Percentiles rank a stretch among this genome's conserved stretches.
phyloP scores from a whole-genome alignment of 2,113 vertebrate species.

The Anarrhichthys ocellatus region DNA sequence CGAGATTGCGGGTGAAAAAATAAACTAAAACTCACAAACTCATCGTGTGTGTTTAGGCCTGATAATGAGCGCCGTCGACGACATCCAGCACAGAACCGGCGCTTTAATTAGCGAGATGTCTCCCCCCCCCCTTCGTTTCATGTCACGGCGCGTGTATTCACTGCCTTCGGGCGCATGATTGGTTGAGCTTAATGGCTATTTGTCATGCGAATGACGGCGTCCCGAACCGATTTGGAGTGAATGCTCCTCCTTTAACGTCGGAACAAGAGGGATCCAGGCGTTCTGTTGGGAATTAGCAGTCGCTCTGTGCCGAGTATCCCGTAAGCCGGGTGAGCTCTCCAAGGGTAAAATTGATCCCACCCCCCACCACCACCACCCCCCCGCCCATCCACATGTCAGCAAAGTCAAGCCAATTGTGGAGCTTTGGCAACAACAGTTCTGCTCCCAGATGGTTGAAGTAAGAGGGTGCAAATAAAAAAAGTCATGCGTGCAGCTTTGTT shows the following conservation, averaged over 20 bases:
- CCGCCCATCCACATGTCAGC: constrained; percentile 49
- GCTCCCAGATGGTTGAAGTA: constrained; percentile 54
- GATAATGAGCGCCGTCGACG: constrained; percentile 69
- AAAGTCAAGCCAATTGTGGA: constrained; percentile 59
- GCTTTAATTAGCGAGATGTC: constrained; percentile 76
- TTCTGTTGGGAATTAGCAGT: constrained; percentile 68
- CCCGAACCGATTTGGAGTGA: constrained; percentile 70
- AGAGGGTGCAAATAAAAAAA: constrained; percentile 42
- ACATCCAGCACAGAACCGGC: constrained; percentile 48
- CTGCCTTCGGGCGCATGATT: constrained; percentile 55
- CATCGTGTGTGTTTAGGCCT: constrained; percentile 68
- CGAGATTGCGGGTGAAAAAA: constrained; percentile 45
- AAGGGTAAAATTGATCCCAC: constrained; percentile 66
- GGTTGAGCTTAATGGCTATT: constrained; percentile 77
- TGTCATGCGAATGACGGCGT: constrained; percentile 69
- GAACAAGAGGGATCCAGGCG: constrained; percentile 57
- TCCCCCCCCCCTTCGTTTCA: constrained; percentile 53
- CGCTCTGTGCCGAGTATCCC: constrained; percentile 64
- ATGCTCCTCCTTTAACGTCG: constrained; percentile 58
- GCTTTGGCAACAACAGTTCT: constrained; percentile 56
- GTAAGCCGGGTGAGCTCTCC: constrained; percentile 68
- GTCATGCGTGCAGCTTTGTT: constrained; percentile 41
- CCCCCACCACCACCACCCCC: neutral
- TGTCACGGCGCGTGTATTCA: constrained; percentile 49
- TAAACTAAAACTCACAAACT: constrained; percentile 39